phyloP scores from a whole-genome alignment of 2,797 vertebrate species.

The Enteromius treurensis region DNA sequence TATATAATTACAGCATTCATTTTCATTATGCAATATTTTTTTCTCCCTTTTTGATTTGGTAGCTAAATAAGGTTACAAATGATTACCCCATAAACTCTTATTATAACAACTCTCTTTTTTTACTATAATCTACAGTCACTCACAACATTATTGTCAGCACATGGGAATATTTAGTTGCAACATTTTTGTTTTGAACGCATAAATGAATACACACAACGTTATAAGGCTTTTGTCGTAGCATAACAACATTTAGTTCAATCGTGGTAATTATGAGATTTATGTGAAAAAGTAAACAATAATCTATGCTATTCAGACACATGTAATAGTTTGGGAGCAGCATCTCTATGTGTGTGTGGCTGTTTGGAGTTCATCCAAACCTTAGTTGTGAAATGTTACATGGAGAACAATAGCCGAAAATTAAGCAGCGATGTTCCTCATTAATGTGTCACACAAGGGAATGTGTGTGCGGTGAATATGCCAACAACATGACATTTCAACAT shows the following conservation, averaged over 20 bases:
- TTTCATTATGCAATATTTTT: not conserved
- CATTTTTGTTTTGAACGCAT: slow-evolving; percentile 19
- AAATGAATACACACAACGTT: not conserved
- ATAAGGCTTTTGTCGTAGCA: not conserved
- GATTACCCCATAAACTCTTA: not conserved
- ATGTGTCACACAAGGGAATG: not conserved
- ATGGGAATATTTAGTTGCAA: not conserved
- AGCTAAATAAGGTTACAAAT: not conserved
- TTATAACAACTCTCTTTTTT: not conserved
- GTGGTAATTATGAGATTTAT: not conserved
- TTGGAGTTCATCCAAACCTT: slow-evolving; percentile 30
- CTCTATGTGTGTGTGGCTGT: not conserved
- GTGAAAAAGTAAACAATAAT: slow-evolving; percentile 10
- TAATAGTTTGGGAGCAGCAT: slow-evolving; percentile 1
- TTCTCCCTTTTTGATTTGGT: not conserved
- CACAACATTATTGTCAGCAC: not conserved
- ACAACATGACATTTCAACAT: slow-evolving; percentile 29
- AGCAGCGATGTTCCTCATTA: slow-evolving; percentile 10
- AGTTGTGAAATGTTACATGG: slow-evolving; percentile 6
- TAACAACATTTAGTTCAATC: slow-evolving; percentile 2
- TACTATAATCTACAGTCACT: not conserved
- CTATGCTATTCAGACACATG: not conserved
- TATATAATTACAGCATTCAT: no score
- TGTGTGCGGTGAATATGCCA: not conserved
- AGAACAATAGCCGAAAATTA: slow-evolving; percentile 30